These are phyloP conservation scores for Daubentonia madagascariensis DNA, from an alignment of 2,113 vertebrate genomes.

Conservation along the genomic window DNA sequence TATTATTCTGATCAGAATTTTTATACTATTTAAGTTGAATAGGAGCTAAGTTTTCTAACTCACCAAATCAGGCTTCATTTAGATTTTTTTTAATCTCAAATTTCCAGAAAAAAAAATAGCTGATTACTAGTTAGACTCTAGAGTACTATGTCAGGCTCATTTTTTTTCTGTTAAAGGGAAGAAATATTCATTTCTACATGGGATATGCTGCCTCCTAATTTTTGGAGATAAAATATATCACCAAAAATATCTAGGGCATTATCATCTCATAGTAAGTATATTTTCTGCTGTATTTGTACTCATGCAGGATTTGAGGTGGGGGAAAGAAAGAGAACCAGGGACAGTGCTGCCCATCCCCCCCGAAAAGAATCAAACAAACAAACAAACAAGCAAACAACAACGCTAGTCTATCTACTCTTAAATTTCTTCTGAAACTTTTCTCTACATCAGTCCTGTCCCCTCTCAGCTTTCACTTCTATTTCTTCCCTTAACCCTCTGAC, in stretches of 20 bases:
- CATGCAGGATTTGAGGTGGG: background rate
- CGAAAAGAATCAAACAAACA: background rate
- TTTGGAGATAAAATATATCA: constrained; percentile 10
- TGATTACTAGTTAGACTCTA: background rate
- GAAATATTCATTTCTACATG: background rate
- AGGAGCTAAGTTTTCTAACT: constrained; percentile 27
- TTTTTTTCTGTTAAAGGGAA: constrained; percentile 6
- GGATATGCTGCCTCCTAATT: background rate
- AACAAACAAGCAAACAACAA: background rate
- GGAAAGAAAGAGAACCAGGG: background rate
- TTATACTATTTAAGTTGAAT: constrained; percentile 30
- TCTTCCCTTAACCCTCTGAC: background rate
- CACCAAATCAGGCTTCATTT: background rate
- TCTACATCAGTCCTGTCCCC: background rate
- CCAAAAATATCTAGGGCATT: background rate
- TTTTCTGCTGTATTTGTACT: background rate
- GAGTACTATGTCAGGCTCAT: background rate
- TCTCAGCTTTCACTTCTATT: background rate
- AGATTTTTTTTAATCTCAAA: constrained; percentile 28
- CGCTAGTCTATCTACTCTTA: background rate
- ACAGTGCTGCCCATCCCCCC: background rate
- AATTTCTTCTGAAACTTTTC: constrained; percentile 12
- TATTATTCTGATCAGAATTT: background rate
- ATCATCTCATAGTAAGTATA: background rate
- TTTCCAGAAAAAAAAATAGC: background rate